Evolutionary conservation across 2,888 invertebrate genomes (phyloP).

Genomic region (Dorcus hopei): DNA sequence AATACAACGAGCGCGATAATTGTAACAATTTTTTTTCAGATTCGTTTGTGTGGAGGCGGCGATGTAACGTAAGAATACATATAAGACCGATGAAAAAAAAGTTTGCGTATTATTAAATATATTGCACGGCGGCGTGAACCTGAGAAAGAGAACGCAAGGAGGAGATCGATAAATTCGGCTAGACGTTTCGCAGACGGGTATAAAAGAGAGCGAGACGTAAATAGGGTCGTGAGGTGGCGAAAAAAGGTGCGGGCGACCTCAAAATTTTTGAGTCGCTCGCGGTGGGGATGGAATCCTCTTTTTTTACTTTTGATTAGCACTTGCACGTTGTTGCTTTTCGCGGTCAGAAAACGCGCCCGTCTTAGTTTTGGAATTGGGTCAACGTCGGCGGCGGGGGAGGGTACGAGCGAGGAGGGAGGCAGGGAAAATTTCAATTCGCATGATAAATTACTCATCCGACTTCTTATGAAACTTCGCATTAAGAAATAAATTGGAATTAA

Average conservation of each 20-base stretch:
- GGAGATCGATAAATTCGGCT: conserved; percentile 51
- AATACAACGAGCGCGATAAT: too few relatives aligned
- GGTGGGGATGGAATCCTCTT: neutral
- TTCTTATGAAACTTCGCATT: too few relatives aligned
- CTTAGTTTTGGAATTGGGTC: neutral
- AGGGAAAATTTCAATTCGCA: neutral
- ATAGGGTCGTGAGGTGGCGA: neutral
- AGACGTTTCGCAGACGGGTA: conserved; percentile 44
- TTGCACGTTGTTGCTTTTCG: too few relatives aligned
- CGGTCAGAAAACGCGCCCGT: too few relatives aligned
- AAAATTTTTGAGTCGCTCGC: conserved; percentile 1
- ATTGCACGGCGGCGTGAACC: conserved; percentile 1
- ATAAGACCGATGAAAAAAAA: neutral
- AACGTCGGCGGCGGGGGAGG: neutral
- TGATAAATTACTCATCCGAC: neutral
- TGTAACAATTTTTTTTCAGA: too few relatives aligned
- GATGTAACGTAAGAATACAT: too few relatives aligned
- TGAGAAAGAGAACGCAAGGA: conserved; percentile 41
- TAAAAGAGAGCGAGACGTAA: conserved; percentile 18
- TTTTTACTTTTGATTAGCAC: too few relatives aligned
- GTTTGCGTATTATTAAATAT: neutral
- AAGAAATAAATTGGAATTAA: too few relatives aligned
- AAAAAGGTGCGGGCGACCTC: neutral
- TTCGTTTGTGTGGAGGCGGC: too few relatives aligned
- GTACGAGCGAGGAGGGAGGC: neutral